phyloP scores from a whole-genome alignment of 2,113 vertebrate species.

The Muntiacus reevesi region DNA sequence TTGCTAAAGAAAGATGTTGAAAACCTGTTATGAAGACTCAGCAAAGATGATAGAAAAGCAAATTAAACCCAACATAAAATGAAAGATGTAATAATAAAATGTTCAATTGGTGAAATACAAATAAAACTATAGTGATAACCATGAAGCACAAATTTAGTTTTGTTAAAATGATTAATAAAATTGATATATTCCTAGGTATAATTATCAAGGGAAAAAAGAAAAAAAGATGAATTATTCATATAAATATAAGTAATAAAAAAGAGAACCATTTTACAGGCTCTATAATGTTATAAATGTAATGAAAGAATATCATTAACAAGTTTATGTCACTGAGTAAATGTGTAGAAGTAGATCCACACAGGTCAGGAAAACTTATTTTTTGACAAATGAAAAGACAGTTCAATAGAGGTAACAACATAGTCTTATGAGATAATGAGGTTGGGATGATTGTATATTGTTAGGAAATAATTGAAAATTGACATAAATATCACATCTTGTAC shows the following conservation, averaged over 20 bases:
- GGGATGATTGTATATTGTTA: neutral
- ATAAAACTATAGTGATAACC: neutral
- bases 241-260: neutral
- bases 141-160: neutral
- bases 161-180: neutral
- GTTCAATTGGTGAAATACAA: neutral
- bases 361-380: neutral
- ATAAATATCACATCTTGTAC: neutral
- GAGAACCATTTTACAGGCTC: neutral
- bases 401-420: neutral
- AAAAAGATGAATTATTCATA: too few species aligned
- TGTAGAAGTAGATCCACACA: neutral
- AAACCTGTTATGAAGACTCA: neutral
- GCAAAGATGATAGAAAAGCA: neutral
- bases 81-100: neutral
- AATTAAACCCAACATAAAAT: neutral
- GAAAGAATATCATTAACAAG: neutral
- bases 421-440: neutral
- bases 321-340: neutral
- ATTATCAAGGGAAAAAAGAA: neutral
- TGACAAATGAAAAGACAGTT: neutral
- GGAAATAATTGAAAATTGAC: neutral
- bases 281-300: neutral
- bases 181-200: rapidly evolving
- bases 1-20: neutral